Evolutionary conservation across 2,113 vertebrate species (phyloP).

Genomic region (Pomatorhinus ruficollis): DNA sequence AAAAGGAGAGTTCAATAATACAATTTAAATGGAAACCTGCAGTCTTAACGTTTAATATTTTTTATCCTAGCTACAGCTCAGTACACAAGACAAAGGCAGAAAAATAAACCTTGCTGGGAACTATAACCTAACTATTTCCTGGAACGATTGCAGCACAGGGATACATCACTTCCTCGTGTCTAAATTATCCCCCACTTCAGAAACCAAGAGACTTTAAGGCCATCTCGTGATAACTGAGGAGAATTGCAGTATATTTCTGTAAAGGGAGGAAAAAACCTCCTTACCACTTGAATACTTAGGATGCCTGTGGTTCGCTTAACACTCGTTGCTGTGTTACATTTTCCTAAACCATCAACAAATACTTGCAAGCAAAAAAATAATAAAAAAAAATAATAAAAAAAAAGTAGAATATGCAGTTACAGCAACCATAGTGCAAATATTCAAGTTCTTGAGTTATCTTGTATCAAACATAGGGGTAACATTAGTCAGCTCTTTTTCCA

Average conservation of each 20-base stretch:
- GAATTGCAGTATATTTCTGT: neutral
- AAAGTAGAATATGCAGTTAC: neutral
- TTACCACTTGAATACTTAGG: neutral
- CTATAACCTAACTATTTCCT: slow-evolving; percentile 27
- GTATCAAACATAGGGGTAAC: neutral
- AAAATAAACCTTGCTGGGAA: neutral
- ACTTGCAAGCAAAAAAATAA: neutral
- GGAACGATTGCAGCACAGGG: neutral
- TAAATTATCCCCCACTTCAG: neutral
- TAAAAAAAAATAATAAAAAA: too few relatives aligned
- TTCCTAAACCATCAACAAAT: neutral
- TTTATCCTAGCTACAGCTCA: neutral
- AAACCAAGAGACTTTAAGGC: neutral
- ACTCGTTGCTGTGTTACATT: neutral
- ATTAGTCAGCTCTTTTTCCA: neutral
- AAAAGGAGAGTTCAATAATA: neutral
- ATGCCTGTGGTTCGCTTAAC: neutral
- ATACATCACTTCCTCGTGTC: slow-evolving; percentile 53
- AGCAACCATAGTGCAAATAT: neutral
- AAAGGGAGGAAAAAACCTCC: rapidly evolving
- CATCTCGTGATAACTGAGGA: slow-evolving; percentile 30
- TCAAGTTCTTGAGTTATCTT: neutral
- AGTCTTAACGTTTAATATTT: neutral
- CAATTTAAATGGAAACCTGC: neutral
- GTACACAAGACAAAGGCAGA: neutral